Conservation (phyloP, 2,797 vertebrate genomes). For the Ambastaia sidthimunki region DNA sequence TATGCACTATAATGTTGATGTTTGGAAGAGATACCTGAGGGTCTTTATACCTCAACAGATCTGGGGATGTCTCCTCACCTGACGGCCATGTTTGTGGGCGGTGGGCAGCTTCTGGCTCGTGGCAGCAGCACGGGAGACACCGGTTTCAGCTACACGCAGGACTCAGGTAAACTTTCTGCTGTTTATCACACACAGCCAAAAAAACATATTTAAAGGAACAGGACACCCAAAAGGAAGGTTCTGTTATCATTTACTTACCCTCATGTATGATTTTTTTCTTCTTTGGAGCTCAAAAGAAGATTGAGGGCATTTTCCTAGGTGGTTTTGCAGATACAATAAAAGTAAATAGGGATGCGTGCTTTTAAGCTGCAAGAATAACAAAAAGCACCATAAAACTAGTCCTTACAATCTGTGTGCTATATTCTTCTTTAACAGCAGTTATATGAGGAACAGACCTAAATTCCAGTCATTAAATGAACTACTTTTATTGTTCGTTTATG, state of each 20-base stretch:
- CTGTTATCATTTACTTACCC: slow-evolving; percentile 32
- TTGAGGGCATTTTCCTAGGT: neutral
- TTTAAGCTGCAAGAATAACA: neutral
- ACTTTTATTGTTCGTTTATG: too few species aligned
- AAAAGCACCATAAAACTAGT: neutral
- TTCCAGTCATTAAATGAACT: too few species aligned
- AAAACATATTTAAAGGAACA: neutral
- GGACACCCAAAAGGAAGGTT: neutral
- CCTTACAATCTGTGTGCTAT: neutral
- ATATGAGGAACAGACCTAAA: neutral
- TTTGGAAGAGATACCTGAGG: slow-evolving; percentile 1
- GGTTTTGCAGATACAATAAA: neutral
- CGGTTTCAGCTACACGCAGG: slow-evolving; percentile 96
- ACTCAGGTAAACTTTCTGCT: slow-evolving; percentile 82
- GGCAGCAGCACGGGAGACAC: slow-evolving; percentile 97
- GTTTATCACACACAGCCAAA: neutral
- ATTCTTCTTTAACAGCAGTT: neutral
- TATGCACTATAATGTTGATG: neutral
- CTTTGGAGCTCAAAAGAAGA: neutral
- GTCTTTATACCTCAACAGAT: slow-evolving; percentile 77
- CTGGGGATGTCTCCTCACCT: slow-evolving; percentile 97
- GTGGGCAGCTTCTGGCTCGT: slow-evolving; percentile 86
- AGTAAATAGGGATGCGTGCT: neutral
- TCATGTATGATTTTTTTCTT: slow-evolving; percentile 7
- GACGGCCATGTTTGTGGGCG: slow-evolving; percentile 91